Evolutionary conservation across 2,113 vertebrate species (phyloP), one percentile per base, ranked within the genome.

Genomic region (Sylvilagus bachmani): DNA sequence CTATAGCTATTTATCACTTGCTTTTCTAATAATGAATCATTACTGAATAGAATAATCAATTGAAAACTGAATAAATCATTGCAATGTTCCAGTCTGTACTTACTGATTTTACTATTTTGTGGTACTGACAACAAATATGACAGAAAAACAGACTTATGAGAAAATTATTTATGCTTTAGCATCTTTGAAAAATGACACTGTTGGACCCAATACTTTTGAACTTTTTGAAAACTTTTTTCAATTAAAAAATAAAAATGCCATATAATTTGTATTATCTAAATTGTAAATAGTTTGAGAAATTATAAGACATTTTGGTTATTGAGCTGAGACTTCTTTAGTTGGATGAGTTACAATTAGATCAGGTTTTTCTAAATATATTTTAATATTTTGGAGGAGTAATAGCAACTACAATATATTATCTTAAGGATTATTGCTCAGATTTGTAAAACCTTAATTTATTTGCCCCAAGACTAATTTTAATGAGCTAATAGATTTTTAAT

Each of bases 401-500:
- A 89, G 55, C 5, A 82, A 51, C 44, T 81, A 3, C 7, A 79
- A 55, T 64, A 91, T 16, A 74, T 73, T 21, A 58, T 92, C 31
- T 36, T 13, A 51, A n/a, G 29, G 38, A n/a, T 70, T 10, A 78
- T 16, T 31, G 10, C 9, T 4, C 6, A 44, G 14, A 49, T 75
- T 85, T 27, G 8, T 92, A 92, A 58, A 93, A 66, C 7, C 5
- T 49, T 81, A 10, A 5, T 73, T 87, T 73, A 2, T 9, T 81
- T 67, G 44, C n/a, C 88, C 17, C 31, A 21, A 77, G 71, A 89
- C 4, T 79, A 75, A 73, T 71, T 95, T 90, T 83, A 92, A 12
- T 75, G 10, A 94, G 67, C 27, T 92, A 51, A 27, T 86, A 66
- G 17, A 71, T 64, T 66, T 91, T 95, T 78, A 94, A 84, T 90